A percentile compares a stretch with the other conserved stretches of the same genome.
These are phyloP conservation scores for Phania funesta DNA, from an alignment of 2,888 invertebrate species.

Conservation along the genomic window DNA sequence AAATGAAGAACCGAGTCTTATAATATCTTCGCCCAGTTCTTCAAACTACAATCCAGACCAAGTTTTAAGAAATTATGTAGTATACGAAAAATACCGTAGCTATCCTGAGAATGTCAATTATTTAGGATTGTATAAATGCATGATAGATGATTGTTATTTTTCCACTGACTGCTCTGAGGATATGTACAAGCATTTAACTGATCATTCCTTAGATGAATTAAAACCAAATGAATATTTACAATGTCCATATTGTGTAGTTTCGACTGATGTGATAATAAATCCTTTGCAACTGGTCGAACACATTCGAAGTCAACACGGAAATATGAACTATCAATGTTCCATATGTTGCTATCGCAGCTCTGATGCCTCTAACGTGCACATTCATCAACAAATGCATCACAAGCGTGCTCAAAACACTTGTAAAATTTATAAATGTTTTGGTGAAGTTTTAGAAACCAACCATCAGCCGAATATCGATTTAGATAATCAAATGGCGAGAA, in stretches of 20 bases:
- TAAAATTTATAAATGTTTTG: constrained; percentile 60
- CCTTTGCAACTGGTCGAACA: constrained; percentile 57
- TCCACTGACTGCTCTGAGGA: constrained; percentile 66
- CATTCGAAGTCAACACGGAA: constrained; percentile 51
- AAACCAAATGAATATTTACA: constrained; percentile 54
- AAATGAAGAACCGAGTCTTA: neutral
- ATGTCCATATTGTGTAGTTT: constrained; percentile 67
- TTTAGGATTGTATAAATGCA: constrained; percentile 71
- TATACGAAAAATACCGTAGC: constrained; percentile 63
- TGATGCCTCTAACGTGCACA: constrained; percentile 56
- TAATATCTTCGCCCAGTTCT: neutral
- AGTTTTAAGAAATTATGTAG: neutral
- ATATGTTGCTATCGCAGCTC: constrained; percentile 69
- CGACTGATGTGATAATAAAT: neutral
- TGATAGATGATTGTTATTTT: constrained; percentile 69
- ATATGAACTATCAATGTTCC: constrained; percentile 67
- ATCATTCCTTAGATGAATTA: constrained; percentile 47
- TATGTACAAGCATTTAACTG: constrained; percentile 67
- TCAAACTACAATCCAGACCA: neutral
- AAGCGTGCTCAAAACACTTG: neutral
- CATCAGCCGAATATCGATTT: neutral
- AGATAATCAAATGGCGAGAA: constrained; percentile 27
- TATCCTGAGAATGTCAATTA: constrained; percentile 65
- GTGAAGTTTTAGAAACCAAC: neutral
- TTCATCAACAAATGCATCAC: constrained; percentile 65